These are phyloP conservation scores for Ataeniobius toweri DNA, from an alignment of 2,797 vertebrate genomes.

Conservation along the genomic window DNA sequence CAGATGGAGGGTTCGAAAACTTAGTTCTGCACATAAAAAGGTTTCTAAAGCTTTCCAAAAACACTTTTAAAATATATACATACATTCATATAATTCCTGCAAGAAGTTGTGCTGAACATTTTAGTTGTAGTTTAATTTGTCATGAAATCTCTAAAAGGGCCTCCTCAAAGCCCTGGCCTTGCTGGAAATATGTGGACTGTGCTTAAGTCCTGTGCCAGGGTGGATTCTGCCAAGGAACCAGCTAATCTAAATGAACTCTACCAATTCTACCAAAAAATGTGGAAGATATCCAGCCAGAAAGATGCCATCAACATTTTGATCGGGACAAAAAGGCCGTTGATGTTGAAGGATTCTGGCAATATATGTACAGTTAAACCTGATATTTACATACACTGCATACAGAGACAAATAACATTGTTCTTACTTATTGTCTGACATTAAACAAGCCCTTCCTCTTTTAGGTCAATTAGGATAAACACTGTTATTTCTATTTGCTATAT, in stretches of 20 bases:
- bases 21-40: too few relatives aligned
- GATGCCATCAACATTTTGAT: neutral
- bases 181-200: neutral
- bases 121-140: neutral
- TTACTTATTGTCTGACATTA: neutral
- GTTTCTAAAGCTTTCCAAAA: neutral
- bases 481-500: neutral
- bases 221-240: neutral
- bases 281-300: neutral
- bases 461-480: neutral
- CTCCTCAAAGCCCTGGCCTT: neutral
- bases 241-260: neutral
- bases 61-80: neutral
- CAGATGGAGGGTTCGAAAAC: too few relatives aligned
- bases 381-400: neutral
- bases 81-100: neutral
- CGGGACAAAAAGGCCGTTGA: neutral
- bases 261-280: neutral
- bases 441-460: neutral
- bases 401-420: neutral
- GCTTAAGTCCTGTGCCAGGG: neutral
- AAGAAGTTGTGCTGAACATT: neutral
- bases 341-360: neutral
- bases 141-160: neutral
- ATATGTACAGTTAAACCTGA: neutral